Base-by-base conservation (phyloP, 2,113 vertebrate species). In the Protobothrops mucrosquamatus region DNA sequence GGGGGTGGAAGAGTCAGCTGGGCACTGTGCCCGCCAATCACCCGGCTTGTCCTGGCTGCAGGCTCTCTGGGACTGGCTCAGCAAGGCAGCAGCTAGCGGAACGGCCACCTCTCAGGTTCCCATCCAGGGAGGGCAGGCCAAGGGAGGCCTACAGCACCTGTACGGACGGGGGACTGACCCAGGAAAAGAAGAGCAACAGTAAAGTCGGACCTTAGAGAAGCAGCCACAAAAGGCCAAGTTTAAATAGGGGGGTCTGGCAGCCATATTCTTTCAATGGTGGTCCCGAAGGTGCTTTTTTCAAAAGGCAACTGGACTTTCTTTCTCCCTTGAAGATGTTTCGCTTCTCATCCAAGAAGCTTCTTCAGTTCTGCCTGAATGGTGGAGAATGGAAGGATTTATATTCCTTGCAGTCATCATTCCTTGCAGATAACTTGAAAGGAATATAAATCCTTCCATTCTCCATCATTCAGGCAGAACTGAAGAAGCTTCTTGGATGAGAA, bases 21-120 rank as follows among this genome's bases (percentile, higher is more conserved):
- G 96, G 95, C 95, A 91, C 2, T 0, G n/a, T 29, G 0, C 0
- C 95, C 94, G 92, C 98, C 97, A 97, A 97, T 96, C 97, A 91
- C 81, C 20, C 48, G 7, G 69, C 59, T 1, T 57, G 52, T 90
- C 7, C 85, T 1, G 34, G 29, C 86, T 26, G 0, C 0, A 0
- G 91, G 0, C 0, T 54, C 89, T 86, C n/a, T 39, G 92, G 61
- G 87, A 86, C 89, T 94, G 94, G 96, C 89, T 91, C 88, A 0
- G 92, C 54, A 34, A 91, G 89, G 88, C 74, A 0, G 69, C 39
- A 93, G 92, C 91, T 1, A 9, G 91, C 3, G 92, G 95, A 94
- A 92, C n/a, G 61, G 48, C 1, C 0, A 0, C 20, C 87, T 46
- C 59, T 69, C 48, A 8, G 93, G 89, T 81, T 39, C 0, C 0